Evolutionary conservation across 2,113 vertebrate species (phyloP).

Genomic region (Tychaedon coryphoeus): DNA sequence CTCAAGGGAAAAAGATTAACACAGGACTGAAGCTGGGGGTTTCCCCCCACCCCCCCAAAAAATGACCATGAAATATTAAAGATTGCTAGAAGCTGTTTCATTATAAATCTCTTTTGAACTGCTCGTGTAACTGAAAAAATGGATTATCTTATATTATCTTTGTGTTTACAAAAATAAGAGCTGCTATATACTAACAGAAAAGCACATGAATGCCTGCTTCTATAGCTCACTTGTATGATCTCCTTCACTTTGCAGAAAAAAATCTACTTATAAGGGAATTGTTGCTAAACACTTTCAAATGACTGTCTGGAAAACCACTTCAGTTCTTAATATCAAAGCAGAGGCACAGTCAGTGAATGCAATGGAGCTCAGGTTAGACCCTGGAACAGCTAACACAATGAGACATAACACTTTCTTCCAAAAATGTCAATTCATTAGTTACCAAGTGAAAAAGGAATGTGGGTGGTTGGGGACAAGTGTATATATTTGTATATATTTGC

Average conservation of each 20-base stretch:
- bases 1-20: not conserved
- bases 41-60: not conserved
- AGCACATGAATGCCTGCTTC: not conserved
- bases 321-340: not conserved
- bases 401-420: not conserved
- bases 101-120: not conserved
- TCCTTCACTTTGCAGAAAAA: not conserved
- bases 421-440: not conserved
- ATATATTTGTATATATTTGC: not conserved
- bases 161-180: not conserved
- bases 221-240: not conserved
- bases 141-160: not conserved
- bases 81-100: not conserved
- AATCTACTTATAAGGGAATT: not conserved
- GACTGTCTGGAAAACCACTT: not conserved
- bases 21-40: not conserved
- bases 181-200: not conserved
- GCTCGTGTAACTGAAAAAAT: not conserved
- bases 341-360: not conserved
- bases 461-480: not conserved
- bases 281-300: not conserved
- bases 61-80: not conserved
- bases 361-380: not conserved
- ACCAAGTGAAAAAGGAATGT: not conserved
- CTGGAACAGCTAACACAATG: not conserved